phyloP scores from a whole-genome alignment of 2,797 vertebrate species.

The Garrulus glandarius region DNA sequence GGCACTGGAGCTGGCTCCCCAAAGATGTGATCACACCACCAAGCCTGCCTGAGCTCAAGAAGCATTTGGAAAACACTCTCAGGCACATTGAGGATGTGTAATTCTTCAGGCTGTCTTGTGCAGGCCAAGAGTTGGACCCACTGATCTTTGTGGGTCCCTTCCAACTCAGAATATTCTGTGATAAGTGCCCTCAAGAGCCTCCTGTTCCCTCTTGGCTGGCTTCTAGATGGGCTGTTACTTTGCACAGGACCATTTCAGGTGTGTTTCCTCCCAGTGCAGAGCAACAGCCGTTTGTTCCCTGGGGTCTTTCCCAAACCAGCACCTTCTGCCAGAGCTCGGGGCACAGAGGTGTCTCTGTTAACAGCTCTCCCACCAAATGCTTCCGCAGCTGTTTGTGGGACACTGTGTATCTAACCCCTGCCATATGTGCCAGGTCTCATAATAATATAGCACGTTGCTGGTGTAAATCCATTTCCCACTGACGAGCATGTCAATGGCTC shows the following conservation, averaged over 20 bases:
- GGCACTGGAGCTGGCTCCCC: background rate
- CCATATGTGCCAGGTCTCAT: background rate
- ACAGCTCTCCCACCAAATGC: conserved; percentile 33
- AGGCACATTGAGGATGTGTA: background rate
- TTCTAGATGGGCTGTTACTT: background rate
- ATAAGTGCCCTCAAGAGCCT: background rate
- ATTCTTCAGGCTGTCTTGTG: background rate
- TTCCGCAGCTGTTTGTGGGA: background rate
- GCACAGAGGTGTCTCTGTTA: conserved; percentile 13
- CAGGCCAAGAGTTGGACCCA: background rate
- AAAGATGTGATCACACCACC: background rate
- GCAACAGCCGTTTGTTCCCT: background rate
- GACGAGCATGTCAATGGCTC: background rate
- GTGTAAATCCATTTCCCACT: background rate
- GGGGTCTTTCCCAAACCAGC: background rate
- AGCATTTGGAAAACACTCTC: background rate
- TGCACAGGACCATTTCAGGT: background rate
- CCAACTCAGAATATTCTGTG: background rate
- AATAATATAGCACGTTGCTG: background rate
- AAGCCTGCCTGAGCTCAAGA: background rate
- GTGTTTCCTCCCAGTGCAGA: background rate
- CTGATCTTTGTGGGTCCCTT: background rate
- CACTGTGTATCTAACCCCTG: background rate
- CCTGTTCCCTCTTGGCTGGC: background rate
- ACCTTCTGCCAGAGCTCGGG: background rate